Percentiles rank a stretch among this genome's conserved stretches.
Conservation (phyloP, 1,140 invertebrate genomes). For the Zaprionus gabonicus region DNA sequence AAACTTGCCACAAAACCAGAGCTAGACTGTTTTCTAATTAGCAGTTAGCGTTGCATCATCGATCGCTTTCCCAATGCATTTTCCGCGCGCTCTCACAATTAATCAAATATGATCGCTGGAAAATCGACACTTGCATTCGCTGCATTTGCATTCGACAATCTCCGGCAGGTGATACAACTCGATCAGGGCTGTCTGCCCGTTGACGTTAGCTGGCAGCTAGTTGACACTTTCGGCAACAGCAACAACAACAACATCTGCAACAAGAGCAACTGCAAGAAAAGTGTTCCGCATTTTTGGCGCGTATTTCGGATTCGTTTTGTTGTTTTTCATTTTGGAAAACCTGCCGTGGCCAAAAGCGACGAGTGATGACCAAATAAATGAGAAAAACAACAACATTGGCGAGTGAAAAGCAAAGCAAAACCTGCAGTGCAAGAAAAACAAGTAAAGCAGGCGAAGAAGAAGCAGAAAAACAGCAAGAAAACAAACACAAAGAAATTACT, state of each 20-base stretch:
- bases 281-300: constrained; percentile 72
- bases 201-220: constrained; percentile 19
- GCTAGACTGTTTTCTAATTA: background rate
- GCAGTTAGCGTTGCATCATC: constrained; percentile 25
- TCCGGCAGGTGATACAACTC: constrained; percentile 43
- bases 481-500: constrained; percentile 56
- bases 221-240: constrained; percentile 41
- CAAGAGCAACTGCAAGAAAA: background rate
- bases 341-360: constrained; percentile 70
- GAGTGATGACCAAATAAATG: constrained; percentile 70
- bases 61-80: background rate
- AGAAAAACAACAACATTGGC: constrained; percentile 39
- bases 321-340: constrained; percentile 65
- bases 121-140: constrained; percentile 9
- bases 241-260: background rate
- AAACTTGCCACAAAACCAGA: background rate
- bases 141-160: constrained; percentile 24
- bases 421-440: constrained; percentile 29
- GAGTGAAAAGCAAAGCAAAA: constrained; percentile 67
- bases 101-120: constrained; percentile 38
- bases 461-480: constrained; percentile 10
- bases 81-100: constrained; percentile 32
- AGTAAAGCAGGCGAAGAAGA: background rate
- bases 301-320: constrained; percentile 62
- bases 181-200: constrained; percentile 31